Base-by-base conservation (phyloP, 2,888 invertebrate species). In the Amphimallon solstitiale region DNA sequence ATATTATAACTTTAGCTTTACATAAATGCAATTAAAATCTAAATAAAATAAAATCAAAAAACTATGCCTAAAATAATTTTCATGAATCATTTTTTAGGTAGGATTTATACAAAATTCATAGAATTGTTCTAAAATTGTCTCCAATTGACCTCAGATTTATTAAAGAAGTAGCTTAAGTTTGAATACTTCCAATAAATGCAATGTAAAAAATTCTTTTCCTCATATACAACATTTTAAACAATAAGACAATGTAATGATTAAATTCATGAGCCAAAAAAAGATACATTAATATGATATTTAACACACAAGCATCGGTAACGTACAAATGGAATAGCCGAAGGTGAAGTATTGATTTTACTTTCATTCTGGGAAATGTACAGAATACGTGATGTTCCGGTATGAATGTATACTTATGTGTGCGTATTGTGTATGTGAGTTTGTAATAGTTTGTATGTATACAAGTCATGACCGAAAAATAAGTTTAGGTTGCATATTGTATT, bases 261-360 rank as follows among this genome's bases (percentile, higher is more conserved):
- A 51, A 34, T 34, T 51, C 49, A 34, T 34, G 34, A 34, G 49
- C 49, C 49, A 14, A 51, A 51, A 51, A 51, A 29, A n/a, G 23
- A 34, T 15, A 51, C 40, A 40, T n/a, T 40, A 40, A 19, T 12
- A n/a, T 48, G 23, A 51, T 34, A 29, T 51, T 51, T 23, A 15
- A 17, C 45, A 19, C 7, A 43, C 56, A 43, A 10, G 38, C 56
- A 4, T 37, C 40, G 29, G 19, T 6, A 56, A 40, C 23, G 23
- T 43, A 23, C 10, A 9, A 56, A 21, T 23, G 43, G 56, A 56
- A 29, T 56, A 51, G 34, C 49, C 49, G 56, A 56, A 56, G 56
- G 56, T 56, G 15, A 56, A 43, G 56, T 63, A 63, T 63, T 52
- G 63, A 63, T 63, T 63, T 63, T 63, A 63, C 63, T 54, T 63